Evolutionary conservation across 2,888 invertebrate genomes (phyloP), one percentile per base, ranked within the genome.

Genomic region (Caradrina clavipalpis): DNA sequence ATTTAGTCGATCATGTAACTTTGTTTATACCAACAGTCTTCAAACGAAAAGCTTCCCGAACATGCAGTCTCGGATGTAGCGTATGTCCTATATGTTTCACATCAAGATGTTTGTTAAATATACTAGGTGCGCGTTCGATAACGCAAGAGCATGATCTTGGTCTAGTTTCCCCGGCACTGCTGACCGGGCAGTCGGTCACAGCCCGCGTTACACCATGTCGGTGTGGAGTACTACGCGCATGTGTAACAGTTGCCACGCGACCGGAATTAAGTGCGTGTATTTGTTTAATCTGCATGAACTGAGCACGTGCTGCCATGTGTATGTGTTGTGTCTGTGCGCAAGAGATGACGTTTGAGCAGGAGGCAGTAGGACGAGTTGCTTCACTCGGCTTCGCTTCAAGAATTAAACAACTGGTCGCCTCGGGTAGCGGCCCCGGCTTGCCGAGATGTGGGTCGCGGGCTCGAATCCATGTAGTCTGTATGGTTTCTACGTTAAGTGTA

Each of bases 211-310:
- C 42, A n/a, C 31, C 49, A 45, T n/a, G 45, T 71, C 17, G 45
- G 26, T 1, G 42, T 31, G 1, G 53, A 70, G 26, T 11, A 15
- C 47, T 49, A 21, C 50, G 17, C 21, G 17, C 66, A 21, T 31
- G 58, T 51, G 61, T 31, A 61, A 73, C 60, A 59, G 21, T 35
- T n/a, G 45, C n/a, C 21, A 73, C 74, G 79, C 58, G 66, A n/a
- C 21, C 0, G 31, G 79, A 49, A 66, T 65, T 11, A 2, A 13
- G 19, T 22, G 19, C 22, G 10, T 63, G 31, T 64, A 19, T n/a
- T 51, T 26, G 13, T 39, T 39, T 21, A 11, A 35, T 53, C 65
- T 64, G 26, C 39, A 21, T 64, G 64, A 53, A 26, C 45, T n/a
- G 45, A 73, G 35, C 74, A 53, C 64, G 53, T 47, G 45, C 65